phyloP scores from a whole-genome alignment of 2,797 vertebrate species.

The Myotis myotis region DNA sequence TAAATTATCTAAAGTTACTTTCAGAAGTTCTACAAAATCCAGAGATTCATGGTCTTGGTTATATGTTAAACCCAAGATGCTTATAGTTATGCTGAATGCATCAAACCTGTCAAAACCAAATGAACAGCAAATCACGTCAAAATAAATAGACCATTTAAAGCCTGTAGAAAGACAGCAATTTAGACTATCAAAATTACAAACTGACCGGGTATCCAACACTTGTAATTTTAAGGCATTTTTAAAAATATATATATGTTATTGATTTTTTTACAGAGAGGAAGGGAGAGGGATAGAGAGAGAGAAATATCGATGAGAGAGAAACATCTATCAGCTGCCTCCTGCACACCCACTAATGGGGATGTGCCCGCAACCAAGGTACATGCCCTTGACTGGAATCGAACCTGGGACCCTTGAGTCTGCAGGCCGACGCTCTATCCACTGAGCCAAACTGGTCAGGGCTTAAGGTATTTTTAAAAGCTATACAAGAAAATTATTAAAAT shows the following conservation, averaged over 20 bases:
- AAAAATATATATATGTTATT: too few species aligned
- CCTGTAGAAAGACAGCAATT: neutral
- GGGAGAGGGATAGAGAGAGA: too few species aligned
- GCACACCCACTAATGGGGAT: too few species aligned
- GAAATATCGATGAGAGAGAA: too few species aligned
- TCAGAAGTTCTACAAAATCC: slow-evolving; percentile 41
- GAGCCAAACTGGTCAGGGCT: too few species aligned
- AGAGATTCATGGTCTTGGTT: neutral
- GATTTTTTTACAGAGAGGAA: too few species aligned
- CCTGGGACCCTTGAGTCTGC: too few species aligned
- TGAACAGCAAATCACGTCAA: neutral
- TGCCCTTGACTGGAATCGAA: too few species aligned
- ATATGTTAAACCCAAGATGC: neutral
- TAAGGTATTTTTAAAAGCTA: neutral
- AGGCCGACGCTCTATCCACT: too few species aligned
- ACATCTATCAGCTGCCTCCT: too few species aligned
- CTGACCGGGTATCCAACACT: neutral
- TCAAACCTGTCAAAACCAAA: neutral
- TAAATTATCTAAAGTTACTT: slow-evolving; percentile 4
- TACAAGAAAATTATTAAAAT: slow-evolving; percentile 12
- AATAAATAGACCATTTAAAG: neutral
- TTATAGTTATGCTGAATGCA: neutral
- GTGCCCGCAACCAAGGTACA: too few species aligned
- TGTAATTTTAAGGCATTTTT: neutral
- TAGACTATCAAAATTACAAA: neutral